Evolutionary conservation across 1,140 invertebrate genomes (phyloP).

Genomic region (Teleogryllus occipitalis): DNA sequence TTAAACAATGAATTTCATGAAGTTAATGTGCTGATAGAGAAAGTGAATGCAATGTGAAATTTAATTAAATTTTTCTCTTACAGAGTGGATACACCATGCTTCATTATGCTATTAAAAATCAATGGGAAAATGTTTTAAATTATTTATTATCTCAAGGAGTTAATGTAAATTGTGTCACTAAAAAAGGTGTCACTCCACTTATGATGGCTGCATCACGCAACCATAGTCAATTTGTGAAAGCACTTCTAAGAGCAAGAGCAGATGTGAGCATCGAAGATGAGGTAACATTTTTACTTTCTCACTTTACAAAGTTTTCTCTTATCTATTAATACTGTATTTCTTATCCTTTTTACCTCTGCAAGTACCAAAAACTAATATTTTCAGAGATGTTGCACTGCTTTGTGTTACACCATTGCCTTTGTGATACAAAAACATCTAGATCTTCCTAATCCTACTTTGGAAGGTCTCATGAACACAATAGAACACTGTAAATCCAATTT

Average conservation of each 20-base stretch:
- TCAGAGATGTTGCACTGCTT: slow-evolving; percentile 31
- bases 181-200: slow-evolving; percentile 32
- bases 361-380: not conserved
- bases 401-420: slow-evolving; percentile 33
- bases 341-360: not conserved
- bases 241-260: slow-evolving; percentile 28
- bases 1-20: not conserved
- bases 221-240: slow-evolving; percentile 28
- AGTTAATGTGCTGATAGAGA: not conserved
- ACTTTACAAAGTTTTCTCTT: not conserved
- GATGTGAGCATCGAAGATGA: slow-evolving; percentile 30
- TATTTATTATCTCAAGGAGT: slow-evolving; percentile 27
- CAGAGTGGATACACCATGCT: slow-evolving; percentile 31
- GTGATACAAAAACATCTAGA: slow-evolving; percentile 25
- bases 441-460: slow-evolving; percentile 10
- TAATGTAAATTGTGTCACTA: slow-evolving; percentile 29
- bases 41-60: not conserved
- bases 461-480: slow-evolving; percentile 17
- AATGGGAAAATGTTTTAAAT: slow-evolving; percentile 32
- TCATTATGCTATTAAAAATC: slow-evolving; percentile 32
- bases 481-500: slow-evolving; percentile 19
- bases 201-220: slow-evolving; percentile 33
- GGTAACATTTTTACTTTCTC: slow-evolving; percentile 9
- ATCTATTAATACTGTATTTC: not conserved
- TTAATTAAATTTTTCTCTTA: not conserved